phyloP scores from a whole-genome alignment of 2,113 vertebrate species.

The Procapra przewalskii region DNA sequence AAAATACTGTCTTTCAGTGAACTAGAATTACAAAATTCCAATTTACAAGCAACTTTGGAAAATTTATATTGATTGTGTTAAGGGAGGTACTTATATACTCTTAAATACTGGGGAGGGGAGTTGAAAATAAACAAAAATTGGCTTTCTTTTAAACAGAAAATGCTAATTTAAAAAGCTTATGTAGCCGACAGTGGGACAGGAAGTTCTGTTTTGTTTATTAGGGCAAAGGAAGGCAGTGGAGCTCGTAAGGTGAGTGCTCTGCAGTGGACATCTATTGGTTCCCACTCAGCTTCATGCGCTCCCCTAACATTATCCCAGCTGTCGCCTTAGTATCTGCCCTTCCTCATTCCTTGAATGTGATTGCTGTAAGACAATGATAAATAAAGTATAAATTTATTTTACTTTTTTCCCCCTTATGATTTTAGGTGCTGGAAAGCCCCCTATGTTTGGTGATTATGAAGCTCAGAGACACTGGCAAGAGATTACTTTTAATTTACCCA shows the following conservation, averaged over 20 bases:
- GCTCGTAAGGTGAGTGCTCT: not conserved
- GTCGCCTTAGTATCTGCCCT: not conserved
- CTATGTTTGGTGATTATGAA: constrained; percentile 98
- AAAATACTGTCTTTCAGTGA: not conserved
- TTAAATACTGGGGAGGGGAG: not conserved
- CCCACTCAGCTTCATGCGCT: too few relatives aligned
- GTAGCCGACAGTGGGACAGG: not conserved
- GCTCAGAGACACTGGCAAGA: constrained; percentile 99
- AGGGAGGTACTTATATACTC: not conserved
- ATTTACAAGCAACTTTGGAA: not conserved
- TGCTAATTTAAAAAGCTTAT: not conserved
- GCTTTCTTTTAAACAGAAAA: not conserved
- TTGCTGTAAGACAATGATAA: not conserved
- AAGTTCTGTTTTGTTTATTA: not conserved
- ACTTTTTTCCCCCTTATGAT: not conserved
- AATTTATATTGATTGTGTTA: not conserved
- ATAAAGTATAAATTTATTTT: not conserved
- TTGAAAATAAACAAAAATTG: not conserved
- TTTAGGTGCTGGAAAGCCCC: constrained; percentile 91
- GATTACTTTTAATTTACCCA: constrained; percentile 93
- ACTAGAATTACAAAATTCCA: not conserved
- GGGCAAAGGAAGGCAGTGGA: too few relatives aligned
- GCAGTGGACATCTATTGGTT: not conserved
- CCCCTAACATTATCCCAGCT: not conserved
- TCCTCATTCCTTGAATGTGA: not conserved